A percentile compares a stretch with the other conserved stretches of the same genome.
Evolutionary conservation across 92 coral and sea anemone genomes (phyloP).

Genomic region (Epizoanthus rinbou): DNA sequence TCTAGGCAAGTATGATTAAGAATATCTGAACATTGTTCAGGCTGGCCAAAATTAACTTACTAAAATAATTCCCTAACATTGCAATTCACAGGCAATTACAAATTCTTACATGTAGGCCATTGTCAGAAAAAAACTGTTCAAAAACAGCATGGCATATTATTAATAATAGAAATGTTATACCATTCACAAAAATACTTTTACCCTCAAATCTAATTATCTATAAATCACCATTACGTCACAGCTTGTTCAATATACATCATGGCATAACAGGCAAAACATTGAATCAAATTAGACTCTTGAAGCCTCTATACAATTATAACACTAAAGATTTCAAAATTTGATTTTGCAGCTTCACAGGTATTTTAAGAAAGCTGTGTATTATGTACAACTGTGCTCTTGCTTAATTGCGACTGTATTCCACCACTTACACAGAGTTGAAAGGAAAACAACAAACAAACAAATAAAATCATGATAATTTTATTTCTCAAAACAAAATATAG

Average conservation of each 20-base stretch:
- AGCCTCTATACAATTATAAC: neutral
- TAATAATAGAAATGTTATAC: neutral
- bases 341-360: neutral
- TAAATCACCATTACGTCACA: neutral
- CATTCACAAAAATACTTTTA: slow-evolving; percentile 12
- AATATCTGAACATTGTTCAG: neutral
- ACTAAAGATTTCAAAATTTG: neutral
- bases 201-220: neutral
- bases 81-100: neutral
- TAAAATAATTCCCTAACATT: slow-evolving; percentile 10
- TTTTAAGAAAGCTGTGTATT: slow-evolving; percentile 3
- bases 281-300: neutral
- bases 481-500: no score
- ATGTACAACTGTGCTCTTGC: neutral
- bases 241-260: no score
- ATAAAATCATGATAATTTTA: no score
- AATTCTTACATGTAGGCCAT: neutral
- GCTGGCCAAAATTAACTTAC: neutral
- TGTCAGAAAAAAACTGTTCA: neutral
- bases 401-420: neutral
- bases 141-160: neutral
- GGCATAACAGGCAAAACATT: no score
- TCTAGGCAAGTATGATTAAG: slow-evolving; percentile 14
- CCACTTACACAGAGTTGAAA: no score
- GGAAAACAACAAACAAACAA: no score